phyloP scores from a whole-genome alignment of 2,797 vertebrate species.

The Poeciliopsis turneri region DNA sequence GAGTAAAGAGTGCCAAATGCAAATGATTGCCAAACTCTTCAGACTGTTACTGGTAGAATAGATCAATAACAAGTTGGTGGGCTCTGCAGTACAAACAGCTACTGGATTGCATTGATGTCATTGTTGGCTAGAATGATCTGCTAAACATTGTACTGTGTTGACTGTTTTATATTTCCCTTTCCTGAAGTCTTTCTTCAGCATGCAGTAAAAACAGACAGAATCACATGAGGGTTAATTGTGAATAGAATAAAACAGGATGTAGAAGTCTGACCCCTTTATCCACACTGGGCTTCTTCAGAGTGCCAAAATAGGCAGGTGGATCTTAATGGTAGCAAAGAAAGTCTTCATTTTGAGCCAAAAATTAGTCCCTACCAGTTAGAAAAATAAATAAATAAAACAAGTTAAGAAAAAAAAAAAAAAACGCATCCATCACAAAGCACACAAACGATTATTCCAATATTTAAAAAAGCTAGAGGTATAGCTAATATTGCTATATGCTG shows the following conservation, averaged over 20 bases:
- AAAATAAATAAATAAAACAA: too few species aligned
- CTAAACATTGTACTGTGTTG: conserved; percentile 65
- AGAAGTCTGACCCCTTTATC: conserved; percentile 76
- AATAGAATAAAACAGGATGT: conserved; percentile 87
- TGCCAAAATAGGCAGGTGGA: conserved; percentile 56
- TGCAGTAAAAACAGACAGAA: conserved; percentile 88
- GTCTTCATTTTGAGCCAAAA: too few species aligned
- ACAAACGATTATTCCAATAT: too few species aligned
- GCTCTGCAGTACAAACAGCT: conserved; percentile 18
- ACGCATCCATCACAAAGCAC: too few species aligned
- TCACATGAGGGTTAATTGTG: conserved; percentile 89
- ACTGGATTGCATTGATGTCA: conserved; percentile 46
- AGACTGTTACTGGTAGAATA: neutral
- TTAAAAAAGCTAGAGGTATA: too few species aligned
- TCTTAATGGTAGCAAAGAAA: conserved; percentile 11
- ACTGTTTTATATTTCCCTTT: conserved; percentile 86
- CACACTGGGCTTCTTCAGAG: conserved; percentile 77
- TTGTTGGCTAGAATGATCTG: conserved; percentile 35
- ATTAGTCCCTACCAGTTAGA: too few species aligned
- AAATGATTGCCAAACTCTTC: neutral
- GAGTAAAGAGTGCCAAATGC: neutral
- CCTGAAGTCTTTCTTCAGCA: conserved; percentile 79
- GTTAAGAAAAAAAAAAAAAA: too few species aligned
- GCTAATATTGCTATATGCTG: too few species aligned
- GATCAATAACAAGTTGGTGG: conserved; percentile 27